Base-by-base conservation (phyloP, 2,113 vertebrate genomes). In the Siphamia tubifer region DNA sequence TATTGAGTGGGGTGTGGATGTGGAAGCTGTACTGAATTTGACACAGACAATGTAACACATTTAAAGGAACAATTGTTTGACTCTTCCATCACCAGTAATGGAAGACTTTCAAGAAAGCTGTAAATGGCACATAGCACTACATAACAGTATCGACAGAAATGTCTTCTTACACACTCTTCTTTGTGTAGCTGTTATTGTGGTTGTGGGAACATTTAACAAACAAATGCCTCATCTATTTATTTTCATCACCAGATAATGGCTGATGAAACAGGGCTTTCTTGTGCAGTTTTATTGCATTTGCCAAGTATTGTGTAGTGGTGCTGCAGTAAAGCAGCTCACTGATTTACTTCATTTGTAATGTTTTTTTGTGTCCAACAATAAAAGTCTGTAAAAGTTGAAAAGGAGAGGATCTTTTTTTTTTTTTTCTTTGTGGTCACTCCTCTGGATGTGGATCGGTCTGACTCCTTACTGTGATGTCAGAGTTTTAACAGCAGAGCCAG, bases 361-460 rank as follows among this genome's bases (percentile, higher is more conserved):
- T 0, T 71, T 53, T 71, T 53, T 71, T 64, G 64, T 57, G 52
- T 68, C 15, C 44, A 39, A 60, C 63, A 77, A 77, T 75, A 66
- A 79, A 77, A 56, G 43, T 38, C 52, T 67, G 32, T 76, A 28
- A 61, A 47, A 62, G 42, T 25, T 57, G 7, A 16, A 12, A 55
- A 9, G n/a, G 7, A 16, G n/a, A 55, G 12, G n/a, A 53, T 12
- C 10, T 21, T 7, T 2, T 4, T 23, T 64, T 12, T 8, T 21
- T 7, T 2, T 4, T 23, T 64, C 39, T 25, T 16, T 56, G 35
- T 52, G n/a, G 20, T 23, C 28, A 34, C 12, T 17, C 52, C 7
- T 32, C 6, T 44, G 25, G 17, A 43, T 43, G 2, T 36, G 19
- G n/a, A n/a, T n/a, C n/a, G n/a, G n/a, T n/a, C n/a, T 19, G 49